These are phyloP conservation scores for Pitta sordida DNA, from an alignment of 2,113 vertebrate genomes.

Conservation along the genomic window DNA sequence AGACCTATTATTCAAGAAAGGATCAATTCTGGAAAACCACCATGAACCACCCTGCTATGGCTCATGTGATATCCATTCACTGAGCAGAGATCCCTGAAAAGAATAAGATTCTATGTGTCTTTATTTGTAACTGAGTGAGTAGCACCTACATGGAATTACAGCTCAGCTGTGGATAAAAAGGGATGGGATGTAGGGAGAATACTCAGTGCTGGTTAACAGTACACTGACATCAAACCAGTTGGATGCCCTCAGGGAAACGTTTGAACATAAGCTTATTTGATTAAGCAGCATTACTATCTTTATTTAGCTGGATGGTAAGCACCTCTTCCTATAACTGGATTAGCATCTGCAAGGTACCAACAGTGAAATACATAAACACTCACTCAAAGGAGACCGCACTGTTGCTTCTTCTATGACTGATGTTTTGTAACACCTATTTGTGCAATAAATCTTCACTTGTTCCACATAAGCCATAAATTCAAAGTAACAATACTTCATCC, in stretches of 20 bases:
- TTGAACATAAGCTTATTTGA: constrained; percentile 11
- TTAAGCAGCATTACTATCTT: constrained; percentile 16
- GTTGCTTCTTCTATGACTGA: neutral
- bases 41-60: neutral
- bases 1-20: neutral
- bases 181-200: neutral
- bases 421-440: neutral
- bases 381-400: neutral
- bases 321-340: neutral
- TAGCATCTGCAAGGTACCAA: neutral
- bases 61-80: neutral
- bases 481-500: neutral
- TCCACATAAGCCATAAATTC: neutral
- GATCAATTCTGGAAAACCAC: neutral
- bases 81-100: neutral
- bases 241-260: neutral
- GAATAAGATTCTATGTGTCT: neutral
- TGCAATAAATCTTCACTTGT: neutral
- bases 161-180: neutral
- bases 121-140: neutral
- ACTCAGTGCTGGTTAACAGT: neutral
- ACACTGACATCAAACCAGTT: neutral
- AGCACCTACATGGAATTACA: neutral
- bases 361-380: neutral
- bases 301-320: neutral